phyloP scores from a whole-genome alignment of 1,140 invertebrate species.

The Colletes gigas region DNA sequence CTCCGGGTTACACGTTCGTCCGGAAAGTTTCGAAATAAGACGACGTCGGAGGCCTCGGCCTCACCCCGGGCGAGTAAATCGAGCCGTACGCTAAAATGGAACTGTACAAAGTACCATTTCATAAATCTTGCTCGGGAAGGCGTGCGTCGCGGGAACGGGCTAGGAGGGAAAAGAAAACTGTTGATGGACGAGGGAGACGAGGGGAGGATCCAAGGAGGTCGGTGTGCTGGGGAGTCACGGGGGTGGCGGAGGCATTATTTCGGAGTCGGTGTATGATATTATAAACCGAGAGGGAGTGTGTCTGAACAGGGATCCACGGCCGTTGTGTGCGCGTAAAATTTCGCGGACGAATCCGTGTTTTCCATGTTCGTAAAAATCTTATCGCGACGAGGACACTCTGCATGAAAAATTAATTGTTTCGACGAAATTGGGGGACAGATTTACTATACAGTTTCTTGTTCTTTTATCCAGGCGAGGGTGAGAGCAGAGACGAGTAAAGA shows the following conservation, averaged over 20 bases:
- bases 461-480: too few species aligned
- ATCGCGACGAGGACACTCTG: too few species aligned
- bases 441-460: too few species aligned
- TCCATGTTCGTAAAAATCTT: too few species aligned
- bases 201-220: conserved; percentile 33
- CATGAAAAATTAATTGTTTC: too few species aligned
- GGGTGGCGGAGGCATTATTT: conserved; percentile 61
- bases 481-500: too few species aligned
- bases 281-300: conserved; percentile 55
- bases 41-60: conserved; percentile 60
- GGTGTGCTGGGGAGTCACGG: conserved; percentile 19
- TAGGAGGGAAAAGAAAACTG: conserved; percentile 73
- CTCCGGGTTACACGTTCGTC: conserved; percentile 34
- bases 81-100: conserved; percentile 74
- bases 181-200: conserved; percentile 73
- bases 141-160: conserved; percentile 52
- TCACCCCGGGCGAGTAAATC: conserved; percentile 61
- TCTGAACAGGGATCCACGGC: conserved; percentile 10
- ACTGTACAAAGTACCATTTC: conserved; percentile 77
- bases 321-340: conserved; percentile 15
- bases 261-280: conserved; percentile 64
- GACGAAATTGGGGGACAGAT: too few species aligned
- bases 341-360: conserved; percentile 2
- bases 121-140: conserved; percentile 76
- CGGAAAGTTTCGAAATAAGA: conserved; percentile 72